These are phyloP conservation scores for Bos indicus DNA, from an alignment of 2,113 vertebrate genomes.

Conservation along the genomic window DNA sequence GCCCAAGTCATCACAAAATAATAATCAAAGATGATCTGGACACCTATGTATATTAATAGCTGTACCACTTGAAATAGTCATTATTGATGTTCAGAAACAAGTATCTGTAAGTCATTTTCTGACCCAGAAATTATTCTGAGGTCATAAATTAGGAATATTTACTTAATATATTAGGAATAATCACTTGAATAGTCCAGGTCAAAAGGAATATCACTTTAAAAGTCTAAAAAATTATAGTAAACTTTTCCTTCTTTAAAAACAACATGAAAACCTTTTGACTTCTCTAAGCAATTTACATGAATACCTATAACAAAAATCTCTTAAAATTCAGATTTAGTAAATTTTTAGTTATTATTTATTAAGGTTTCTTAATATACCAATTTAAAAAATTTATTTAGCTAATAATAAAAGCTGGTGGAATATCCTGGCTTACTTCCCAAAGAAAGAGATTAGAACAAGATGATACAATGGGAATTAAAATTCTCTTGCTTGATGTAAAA, in stretches of 20 bases:
- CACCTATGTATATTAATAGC: not conserved
- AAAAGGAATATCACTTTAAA: not conserved
- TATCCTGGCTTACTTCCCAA: conserved; percentile 10
- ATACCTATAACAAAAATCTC: not conserved
- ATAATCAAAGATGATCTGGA: conserved; percentile 39
- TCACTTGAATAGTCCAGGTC: not conserved
- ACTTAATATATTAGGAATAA: not conserved
- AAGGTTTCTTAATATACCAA: not conserved
- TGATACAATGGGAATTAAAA: not conserved
- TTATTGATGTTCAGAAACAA: not conserved
- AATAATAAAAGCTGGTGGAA: not conserved
- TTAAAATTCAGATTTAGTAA: conserved; percentile 14
- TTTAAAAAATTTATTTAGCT: not conserved
- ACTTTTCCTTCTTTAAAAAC: not conserved
- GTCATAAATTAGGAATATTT: not conserved
- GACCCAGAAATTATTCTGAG: not conserved
- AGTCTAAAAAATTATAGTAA: not conserved
- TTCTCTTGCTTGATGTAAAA: not conserved
- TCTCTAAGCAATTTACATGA: not conserved
- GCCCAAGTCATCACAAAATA: conserved; percentile 28
- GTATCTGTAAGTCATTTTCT: not conserved
- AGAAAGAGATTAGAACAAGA: not conserved
- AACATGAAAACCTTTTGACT: not conserved
- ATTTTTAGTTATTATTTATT: conserved; percentile 36
- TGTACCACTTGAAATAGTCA: not conserved